These are phyloP conservation scores for Phoenicopterus ruber DNA, from an alignment of 2,113 vertebrate genomes.

Conservation along the genomic window DNA sequence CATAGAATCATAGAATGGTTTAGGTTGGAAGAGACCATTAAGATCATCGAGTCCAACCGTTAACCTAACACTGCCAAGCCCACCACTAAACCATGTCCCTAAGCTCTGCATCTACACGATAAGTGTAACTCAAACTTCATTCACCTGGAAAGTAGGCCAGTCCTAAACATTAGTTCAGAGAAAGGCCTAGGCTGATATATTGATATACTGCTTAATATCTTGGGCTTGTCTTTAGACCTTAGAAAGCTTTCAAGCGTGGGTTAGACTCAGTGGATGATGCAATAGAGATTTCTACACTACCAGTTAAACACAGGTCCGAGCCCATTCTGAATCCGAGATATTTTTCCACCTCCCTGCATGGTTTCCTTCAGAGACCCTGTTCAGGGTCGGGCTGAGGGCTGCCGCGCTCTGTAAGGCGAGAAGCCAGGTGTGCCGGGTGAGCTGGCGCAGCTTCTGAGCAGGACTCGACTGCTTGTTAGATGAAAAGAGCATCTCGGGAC, in stretches of 20 bases:
- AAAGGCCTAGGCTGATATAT: neutral
- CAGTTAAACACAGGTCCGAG: neutral
- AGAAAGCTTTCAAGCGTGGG: neutral
- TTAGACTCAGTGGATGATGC: neutral
- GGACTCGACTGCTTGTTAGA: neutral
- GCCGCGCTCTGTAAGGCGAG: neutral
- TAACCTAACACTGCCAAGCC: no score
- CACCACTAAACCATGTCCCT: no score
- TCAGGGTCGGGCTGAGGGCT: neutral
- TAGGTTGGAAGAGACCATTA: no score
- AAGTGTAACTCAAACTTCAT: neutral
- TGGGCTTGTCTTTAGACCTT: neutral
- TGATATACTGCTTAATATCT: neutral
- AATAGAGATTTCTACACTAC: neutral
- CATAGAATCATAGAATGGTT: no score
- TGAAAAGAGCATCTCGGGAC: neutral
- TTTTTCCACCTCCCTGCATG: neutral
- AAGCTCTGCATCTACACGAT: no score
- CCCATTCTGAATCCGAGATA: neutral
- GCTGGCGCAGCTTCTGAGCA: neutral
- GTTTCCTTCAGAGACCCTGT: neutral
- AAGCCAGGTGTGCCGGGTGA: neutral
- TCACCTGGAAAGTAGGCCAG: neutral
- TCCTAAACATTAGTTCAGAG: neutral
- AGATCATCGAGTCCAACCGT: no score